Evolutionary conservation across 2,888 invertebrate genomes (phyloP).

Genomic region (Zaprionus bogoriensis): DNA sequence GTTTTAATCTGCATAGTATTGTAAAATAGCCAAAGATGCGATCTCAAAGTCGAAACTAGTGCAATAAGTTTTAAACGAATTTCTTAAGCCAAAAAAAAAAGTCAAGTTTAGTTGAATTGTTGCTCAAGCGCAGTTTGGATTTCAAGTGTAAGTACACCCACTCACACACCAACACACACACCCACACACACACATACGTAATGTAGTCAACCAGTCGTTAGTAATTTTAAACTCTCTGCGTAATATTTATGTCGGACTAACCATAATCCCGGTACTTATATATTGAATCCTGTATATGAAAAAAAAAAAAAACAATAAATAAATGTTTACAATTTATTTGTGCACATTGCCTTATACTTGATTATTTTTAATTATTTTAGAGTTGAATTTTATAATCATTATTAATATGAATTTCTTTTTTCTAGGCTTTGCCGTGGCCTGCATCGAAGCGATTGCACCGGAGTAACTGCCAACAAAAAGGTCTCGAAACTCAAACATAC

Average conservation of each 20-base stretch:
- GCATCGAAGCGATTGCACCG: background rate
- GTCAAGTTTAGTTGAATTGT: constrained; percentile 34
- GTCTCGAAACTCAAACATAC: constrained; percentile 31
- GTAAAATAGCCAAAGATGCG: constrained; percentile 69
- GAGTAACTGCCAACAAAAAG: constrained; percentile 34
- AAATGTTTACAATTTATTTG: constrained; percentile 65
- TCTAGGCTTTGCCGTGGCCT: constrained; percentile 47
- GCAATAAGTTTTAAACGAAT: constrained; percentile 50
- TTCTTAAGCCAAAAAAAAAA: constrained; percentile 26
- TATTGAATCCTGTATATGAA: constrained; percentile 43
- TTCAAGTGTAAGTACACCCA: constrained; percentile 23
- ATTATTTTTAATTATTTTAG: background rate
- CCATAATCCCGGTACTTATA: constrained; percentile 12
- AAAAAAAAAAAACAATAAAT: constrained; percentile 49
- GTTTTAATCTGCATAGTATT: constrained; percentile 26
- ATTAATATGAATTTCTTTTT: constrained; percentile 74
- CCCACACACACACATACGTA: background rate
- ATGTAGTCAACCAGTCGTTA: constrained; percentile 20
- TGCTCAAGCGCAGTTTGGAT: constrained; percentile 28
- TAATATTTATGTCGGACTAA: constrained; percentile 32
- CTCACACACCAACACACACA: background rate
- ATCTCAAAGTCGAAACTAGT: constrained; percentile 52
- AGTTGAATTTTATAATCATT: constrained; percentile 3
- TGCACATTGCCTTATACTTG: background rate
- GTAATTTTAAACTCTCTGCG: constrained; percentile 11